A percentile compares a stretch with the other conserved stretches of the same genome.
phyloP scores from a whole-genome alignment of 2,797 vertebrate genomes.

The Aulostomus chinensis region DNA sequence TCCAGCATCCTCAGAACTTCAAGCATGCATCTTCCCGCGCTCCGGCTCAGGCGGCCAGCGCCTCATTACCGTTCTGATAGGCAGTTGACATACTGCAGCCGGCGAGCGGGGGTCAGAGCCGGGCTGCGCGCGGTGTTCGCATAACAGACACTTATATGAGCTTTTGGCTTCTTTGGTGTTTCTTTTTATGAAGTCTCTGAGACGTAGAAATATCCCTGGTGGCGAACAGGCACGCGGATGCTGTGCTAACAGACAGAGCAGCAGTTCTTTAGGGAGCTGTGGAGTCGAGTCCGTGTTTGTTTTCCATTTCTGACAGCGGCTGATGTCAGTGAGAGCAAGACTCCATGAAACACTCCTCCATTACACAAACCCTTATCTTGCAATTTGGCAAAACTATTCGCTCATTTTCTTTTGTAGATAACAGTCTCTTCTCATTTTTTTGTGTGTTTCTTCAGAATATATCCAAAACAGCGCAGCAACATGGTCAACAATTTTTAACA shows the following conservation, averaged over 20 bases:
- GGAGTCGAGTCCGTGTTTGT: too few species aligned
- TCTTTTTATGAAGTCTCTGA: background rate
- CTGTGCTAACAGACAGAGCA: background rate
- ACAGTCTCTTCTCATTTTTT: too few species aligned
- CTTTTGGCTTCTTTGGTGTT: constrained; percentile 9
- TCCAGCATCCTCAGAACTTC: constrained; percentile 57
- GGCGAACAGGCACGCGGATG: background rate
- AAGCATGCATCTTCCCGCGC: constrained; percentile 38
- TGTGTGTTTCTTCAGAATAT: too few species aligned
- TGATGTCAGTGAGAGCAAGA: too few species aligned
- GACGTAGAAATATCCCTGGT: background rate
- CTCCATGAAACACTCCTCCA: too few species aligned
- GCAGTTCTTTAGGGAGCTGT: background rate
- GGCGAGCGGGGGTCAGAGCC: constrained; percentile 10
- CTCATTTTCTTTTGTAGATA: too few species aligned
- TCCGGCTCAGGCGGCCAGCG: constrained; percentile 48
- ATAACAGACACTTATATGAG: constrained; percentile 11
- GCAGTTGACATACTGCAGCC: constrained; percentile 58
- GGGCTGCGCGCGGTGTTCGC: constrained; percentile 13
- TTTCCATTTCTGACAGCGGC: too few species aligned
- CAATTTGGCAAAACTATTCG: too few species aligned
- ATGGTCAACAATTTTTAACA: too few species aligned
- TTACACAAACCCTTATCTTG: too few species aligned
- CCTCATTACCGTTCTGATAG: constrained; percentile 71
- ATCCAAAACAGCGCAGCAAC: too few species aligned